Evolutionary conservation across 1,140 invertebrate species (phyloP).

Genomic region (Coelopa frigida): DNA sequence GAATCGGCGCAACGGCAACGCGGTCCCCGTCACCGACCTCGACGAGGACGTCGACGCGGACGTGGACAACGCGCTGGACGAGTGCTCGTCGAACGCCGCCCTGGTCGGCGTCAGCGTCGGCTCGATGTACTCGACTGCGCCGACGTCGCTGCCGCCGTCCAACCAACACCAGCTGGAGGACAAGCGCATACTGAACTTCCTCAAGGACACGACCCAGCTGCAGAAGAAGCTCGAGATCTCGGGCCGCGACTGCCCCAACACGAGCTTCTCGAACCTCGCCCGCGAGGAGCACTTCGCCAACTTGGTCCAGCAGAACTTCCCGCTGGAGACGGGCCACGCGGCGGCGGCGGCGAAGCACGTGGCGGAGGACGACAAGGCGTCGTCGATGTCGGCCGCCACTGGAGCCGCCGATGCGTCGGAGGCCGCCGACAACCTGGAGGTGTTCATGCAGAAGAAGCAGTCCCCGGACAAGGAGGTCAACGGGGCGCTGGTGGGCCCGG

Average conservation of each 20-base stretch:
- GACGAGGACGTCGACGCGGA: conserved; percentile 30
- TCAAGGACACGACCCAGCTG: conserved; percentile 42
- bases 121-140: conserved; percentile 26
- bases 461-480: conserved; percentile 43
- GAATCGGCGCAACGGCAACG: conserved; percentile 36
- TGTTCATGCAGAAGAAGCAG: conserved; percentile 37
- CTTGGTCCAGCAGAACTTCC: conserved; percentile 42
- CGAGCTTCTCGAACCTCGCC: conserved; percentile 41
- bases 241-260: conserved; percentile 40
- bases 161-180: conserved; percentile 36
- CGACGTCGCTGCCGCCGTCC: conserved; percentile 13
- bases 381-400: conserved; percentile 26
- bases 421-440: conserved; percentile 35
- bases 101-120: conserved; percentile 26
- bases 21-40: conserved; percentile 34
- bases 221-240: conserved; percentile 42
- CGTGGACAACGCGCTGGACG: conserved; percentile 17
- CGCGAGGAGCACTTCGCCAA: conserved; percentile 44
- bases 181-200: conserved; percentile 40
- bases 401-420: conserved; percentile 19
- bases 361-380: conserved; percentile 11
- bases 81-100: conserved; percentile 31
- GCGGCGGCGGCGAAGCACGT: conserved; percentile 4
- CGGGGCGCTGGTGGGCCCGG: too few species aligned
- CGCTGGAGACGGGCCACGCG: conserved; percentile 20